A percentile compares a stretch with the other conserved stretches of the same genome.
Evolutionary conservation across 2,113 vertebrate species (phyloP).

Genomic region (Cyprinus carpio): DNA sequence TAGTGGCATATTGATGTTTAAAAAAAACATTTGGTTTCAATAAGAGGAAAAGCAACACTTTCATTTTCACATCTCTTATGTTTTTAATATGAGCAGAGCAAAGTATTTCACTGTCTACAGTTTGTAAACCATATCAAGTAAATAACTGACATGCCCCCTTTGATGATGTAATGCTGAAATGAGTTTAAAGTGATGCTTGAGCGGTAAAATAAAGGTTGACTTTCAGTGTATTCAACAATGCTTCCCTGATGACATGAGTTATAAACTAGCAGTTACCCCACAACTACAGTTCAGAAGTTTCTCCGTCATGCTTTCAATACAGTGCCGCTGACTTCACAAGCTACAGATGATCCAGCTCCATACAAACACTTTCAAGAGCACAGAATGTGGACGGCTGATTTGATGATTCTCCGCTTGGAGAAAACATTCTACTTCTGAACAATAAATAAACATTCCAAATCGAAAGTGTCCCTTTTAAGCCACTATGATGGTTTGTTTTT

Average conservation of each 20-base stretch:
- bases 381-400: neutral
- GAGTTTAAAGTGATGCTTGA: neutral
- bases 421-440: neutral
- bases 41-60: too few relatives aligned
- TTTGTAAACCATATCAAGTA: too few relatives aligned
- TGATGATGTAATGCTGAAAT: neutral
- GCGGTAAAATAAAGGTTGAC: neutral
- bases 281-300: neutral
- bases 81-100: too few relatives aligned
- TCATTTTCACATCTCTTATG: too few relatives aligned
- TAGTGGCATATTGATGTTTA: too few relatives aligned
- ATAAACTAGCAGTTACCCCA: neutral
- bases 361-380: neutral
- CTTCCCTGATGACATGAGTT: neutral
- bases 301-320: neutral
- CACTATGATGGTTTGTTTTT: conserved; percentile 15
- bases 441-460: conserved; percentile 12
- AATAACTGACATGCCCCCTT: too few relatives aligned
- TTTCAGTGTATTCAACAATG: neutral
- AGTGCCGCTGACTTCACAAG: neutral
- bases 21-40: too few relatives aligned
- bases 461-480: neutral
- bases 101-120: too few relatives aligned
- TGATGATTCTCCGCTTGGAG: too few relatives aligned
- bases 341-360: neutral